Conservation (phyloP, 2,797 vertebrate species). For the Tauraco hartlaubi region DNA sequence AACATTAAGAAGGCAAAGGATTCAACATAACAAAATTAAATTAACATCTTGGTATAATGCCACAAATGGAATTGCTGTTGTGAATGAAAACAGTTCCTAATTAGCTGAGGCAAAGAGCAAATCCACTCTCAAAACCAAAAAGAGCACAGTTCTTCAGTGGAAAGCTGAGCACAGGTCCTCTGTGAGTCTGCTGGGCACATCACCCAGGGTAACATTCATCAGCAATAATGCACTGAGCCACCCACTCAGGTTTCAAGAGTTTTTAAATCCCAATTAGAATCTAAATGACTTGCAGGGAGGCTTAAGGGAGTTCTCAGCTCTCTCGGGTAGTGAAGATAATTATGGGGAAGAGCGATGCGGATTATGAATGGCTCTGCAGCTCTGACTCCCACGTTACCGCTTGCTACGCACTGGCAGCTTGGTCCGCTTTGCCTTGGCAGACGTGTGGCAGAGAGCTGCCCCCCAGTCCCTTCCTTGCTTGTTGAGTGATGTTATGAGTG, state of each 20-base stretch:
- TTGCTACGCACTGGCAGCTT: background rate
- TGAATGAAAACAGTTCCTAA: constrained; percentile 23
- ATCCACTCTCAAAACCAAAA: background rate
- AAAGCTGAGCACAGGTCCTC: background rate
- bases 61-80: background rate
- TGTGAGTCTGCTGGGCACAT: constrained; percentile 22
- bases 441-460: background rate
- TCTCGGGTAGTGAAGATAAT: constrained; percentile 7
- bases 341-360: background rate
- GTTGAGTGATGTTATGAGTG: background rate
- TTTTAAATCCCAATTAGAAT: constrained; percentile 65
- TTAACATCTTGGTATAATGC: constrained; percentile 9
- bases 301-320: constrained; percentile 40
- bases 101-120: constrained; percentile 36
- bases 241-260: constrained; percentile 60
- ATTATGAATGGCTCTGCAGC: constrained; percentile 31
- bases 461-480: background rate
- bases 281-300: constrained; percentile 43
- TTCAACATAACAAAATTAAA: constrained; percentile 9
- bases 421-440: background rate
- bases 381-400: background rate
- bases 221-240: constrained; percentile 42
- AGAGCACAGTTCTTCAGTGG: background rate
- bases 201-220: constrained; percentile 49
- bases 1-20: background rate